Conservation (phyloP, 2,113 vertebrate species). For the Saguinus midas region DNA sequence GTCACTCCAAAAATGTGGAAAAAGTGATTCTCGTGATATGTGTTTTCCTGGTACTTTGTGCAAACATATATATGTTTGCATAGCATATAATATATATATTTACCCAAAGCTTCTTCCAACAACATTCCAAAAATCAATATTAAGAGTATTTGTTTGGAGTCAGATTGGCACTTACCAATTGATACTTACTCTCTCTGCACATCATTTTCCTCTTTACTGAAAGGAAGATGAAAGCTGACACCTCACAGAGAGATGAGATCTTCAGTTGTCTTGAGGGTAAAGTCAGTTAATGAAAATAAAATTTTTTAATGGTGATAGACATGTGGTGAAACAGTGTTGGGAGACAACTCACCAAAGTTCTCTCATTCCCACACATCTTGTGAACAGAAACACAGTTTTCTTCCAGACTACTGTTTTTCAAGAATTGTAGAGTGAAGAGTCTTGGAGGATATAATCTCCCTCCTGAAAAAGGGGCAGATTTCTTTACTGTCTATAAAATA, state of each 20-base stretch:
- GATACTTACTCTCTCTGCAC: background rate
- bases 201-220: background rate
- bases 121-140: background rate
- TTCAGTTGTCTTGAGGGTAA: background rate
- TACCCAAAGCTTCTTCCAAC: background rate
- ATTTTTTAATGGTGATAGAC: background rate
- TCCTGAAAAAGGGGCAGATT: background rate
- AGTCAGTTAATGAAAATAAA: background rate
- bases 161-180: background rate
- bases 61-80: background rate
- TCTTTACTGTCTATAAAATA: conserved; percentile 10
- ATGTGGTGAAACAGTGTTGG: background rate
- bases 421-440: background rate
- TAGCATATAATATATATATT: background rate
- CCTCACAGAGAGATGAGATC: background rate
- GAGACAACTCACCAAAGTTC: background rate
- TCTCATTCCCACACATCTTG: background rate
- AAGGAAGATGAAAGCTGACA: background rate
- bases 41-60: background rate
- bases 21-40: background rate
- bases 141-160: background rate
- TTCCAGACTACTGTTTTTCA: background rate
- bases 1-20: background rate
- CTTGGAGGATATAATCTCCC: background rate
- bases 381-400: background rate